Evolutionary conservation across 2,113 vertebrate species (phyloP), one percentile per base, ranked within the genome.

Genomic region (Entelurus aequoreus): DNA sequence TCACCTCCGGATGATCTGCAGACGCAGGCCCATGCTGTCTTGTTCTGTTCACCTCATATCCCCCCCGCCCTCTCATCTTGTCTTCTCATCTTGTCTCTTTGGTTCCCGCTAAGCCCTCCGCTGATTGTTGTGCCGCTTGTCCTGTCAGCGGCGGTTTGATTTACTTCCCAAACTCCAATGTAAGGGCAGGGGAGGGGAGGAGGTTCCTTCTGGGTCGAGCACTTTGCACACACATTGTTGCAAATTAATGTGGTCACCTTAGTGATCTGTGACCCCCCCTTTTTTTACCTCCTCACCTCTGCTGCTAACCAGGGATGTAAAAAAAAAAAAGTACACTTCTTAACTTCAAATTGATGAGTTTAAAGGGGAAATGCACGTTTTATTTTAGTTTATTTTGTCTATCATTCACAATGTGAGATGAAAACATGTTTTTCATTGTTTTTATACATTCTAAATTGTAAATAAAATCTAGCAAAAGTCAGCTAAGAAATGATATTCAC

Each of bases 161-260:
- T 82, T 86, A 81, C 86, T 75, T 74, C 71, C 51, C 76, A 46
- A 63, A 76, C 71, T 48, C 38, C 62, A 78, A 54, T 47, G 35
- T 0, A 42, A 15, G 37, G 38, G 50, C 16, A 19, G 6, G 6
- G 52, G 50, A 44, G 68, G 54, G 66, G 50, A 44, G 68, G 54
- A 64, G 62, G 65, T 63, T 72, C 67, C 38, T 16, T 76, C 35
- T 16, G 52, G 71, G 74, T 85, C 67, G 71, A 83, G 79, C 75
- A 72, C 82, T 81, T 81, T 72, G 66, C 76, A 78, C 64, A 40
- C 66, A 78, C 84, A 87, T 87, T 87, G 84, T 87, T 84, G 72
- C 69, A 62, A 81, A 76, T 81, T 81, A 87, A 86, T 84, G 82
- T 69, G 81, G 72, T 70, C 69, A 72, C 68, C 82, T 80, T 74